These are phyloP conservation scores for Cryptotis parvus DNA, from an alignment of 2,113 vertebrate species.

Conservation along the genomic window DNA sequence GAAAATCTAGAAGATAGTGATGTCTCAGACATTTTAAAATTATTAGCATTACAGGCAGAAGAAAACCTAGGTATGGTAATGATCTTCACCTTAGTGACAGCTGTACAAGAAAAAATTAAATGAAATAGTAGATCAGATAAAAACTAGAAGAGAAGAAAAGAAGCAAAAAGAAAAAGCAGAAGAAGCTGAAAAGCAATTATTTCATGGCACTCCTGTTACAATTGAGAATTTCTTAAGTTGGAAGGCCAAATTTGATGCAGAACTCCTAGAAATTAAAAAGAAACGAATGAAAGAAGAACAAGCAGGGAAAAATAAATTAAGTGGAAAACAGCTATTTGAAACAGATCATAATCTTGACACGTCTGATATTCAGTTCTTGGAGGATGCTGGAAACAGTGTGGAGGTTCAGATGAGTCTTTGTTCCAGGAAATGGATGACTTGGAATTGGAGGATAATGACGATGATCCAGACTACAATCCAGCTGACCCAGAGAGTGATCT, in stretches of 20 bases:
- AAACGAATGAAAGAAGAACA: conserved; percentile 96
- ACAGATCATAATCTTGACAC: too few species aligned
- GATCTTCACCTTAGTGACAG: conserved; percentile 98
- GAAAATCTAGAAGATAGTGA: too few species aligned
- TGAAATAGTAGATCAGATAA: conserved; percentile 96
- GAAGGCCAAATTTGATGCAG: conserved; percentile 95
- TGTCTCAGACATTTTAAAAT: too few species aligned
- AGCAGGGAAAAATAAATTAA: conserved; percentile 94
- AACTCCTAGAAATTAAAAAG: conserved; percentile 93
- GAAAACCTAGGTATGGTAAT: conserved; percentile 99
- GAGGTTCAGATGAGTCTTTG: too few species aligned
- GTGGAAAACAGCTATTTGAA: too few species aligned
- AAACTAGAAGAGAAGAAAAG: conserved; percentile 94
- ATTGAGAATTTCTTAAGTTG: conserved; percentile 98
- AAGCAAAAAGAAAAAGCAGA: conserved; percentile 92
- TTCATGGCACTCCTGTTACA: conserved; percentile 97
- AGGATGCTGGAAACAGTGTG: too few species aligned
- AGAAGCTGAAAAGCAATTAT: conserved; percentile 96
- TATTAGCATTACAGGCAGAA: conserved; percentile 88
- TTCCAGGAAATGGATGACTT: too few species aligned
- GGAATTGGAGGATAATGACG: too few species aligned
- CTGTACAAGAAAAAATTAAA: conserved; percentile 98
- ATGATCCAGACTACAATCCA: too few species aligned
- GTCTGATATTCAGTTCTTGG: too few species aligned
- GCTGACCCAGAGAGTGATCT: too few species aligned